Base-by-base conservation (phyloP, 2,113 vertebrate species). In the Junco hyemalis region DNA sequence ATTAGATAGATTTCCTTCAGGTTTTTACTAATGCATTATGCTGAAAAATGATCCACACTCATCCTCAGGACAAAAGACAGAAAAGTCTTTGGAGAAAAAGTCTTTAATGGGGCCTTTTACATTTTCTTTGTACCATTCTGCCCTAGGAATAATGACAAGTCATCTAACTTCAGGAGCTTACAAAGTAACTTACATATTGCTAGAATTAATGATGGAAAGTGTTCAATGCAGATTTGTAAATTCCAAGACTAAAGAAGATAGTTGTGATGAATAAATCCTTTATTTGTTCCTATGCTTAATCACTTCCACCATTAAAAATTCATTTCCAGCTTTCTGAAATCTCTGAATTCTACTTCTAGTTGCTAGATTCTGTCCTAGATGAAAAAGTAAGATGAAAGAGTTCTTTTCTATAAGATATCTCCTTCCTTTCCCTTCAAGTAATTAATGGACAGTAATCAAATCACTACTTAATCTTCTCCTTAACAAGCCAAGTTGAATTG, bases 381-480 rank as follows among this genome's bases (percentile, higher is more conserved):
- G 45, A 95, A 92, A 68, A 94, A 85, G 40, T 65, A 83, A 91
- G 88, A 94, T 80, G 56, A 80, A 93, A 86, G 90, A 61, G 57
- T 48, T 82, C 61, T 38, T 47, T 64, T 92, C 63, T 80, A 31
- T 48, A 72, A 91, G 47, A 40, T 25, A 83, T 15, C 10, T 72
- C 26, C 42, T 92, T 81, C 48, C 45, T 80, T 92, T 93, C 61
- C 65, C 31, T 73, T 80, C 66, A 72, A 61, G 25, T 59, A 86
- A 57, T 45, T 85, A 91, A 93, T 5, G 7, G 61, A 63, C 33
- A 86, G 28, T 73, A 91, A 93, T 65, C 47, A 92, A 91, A 90
- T 51, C 42, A 48, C 42, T 85, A 28, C 45, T 92, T 82, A 82
- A 86, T 86, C 59, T 90, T 82, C 47, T 71, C 31, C 47, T 79